These are phyloP conservation scores for Cricetomys ansorgei DNA, from an alignment of 2,113 vertebrate genomes.

Conservation along the genomic window DNA sequence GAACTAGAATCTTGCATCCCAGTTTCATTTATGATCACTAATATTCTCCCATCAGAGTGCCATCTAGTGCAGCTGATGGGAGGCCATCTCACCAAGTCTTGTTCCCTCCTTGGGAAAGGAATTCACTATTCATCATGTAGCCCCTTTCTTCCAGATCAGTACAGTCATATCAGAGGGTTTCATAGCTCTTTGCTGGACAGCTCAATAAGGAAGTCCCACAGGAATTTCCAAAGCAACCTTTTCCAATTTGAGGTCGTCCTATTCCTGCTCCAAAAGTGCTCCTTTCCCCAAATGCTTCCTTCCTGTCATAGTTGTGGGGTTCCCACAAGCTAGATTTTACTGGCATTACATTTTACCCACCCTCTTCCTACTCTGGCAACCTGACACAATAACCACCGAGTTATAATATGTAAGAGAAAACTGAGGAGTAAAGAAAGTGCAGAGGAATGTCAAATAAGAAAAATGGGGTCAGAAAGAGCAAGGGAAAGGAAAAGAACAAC, in stretches of 20 bases:
- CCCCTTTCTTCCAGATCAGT: neutral
- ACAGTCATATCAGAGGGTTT: neutral
- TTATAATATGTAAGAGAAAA: neutral
- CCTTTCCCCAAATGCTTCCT: conserved; percentile 18
- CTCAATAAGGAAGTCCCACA: conserved; percentile 35
- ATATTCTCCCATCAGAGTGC: neutral
- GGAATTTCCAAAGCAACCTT: conserved; percentile 53
- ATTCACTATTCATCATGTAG: neutral
- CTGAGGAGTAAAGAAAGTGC: fast-evolving
- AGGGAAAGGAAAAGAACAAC: neutral
- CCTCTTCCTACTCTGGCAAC: neutral
- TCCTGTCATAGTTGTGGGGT: neutral
- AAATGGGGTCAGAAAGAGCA: neutral
- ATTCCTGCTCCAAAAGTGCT: conserved; percentile 7
- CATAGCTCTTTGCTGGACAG: conserved; percentile 15
- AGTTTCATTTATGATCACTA: neutral
- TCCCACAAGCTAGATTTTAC: neutral
- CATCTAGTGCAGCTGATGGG: neutral
- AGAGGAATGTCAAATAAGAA: neutral
- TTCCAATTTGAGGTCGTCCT: conserved; percentile 51
- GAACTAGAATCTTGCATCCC: neutral
- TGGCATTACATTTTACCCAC: conserved; percentile 11
- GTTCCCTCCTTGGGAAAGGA: neutral
- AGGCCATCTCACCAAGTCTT: neutral
- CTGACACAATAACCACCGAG: neutral